phyloP scores from a whole-genome alignment of 2,797 vertebrate species.

The Melanotaenia trifasciata region DNA sequence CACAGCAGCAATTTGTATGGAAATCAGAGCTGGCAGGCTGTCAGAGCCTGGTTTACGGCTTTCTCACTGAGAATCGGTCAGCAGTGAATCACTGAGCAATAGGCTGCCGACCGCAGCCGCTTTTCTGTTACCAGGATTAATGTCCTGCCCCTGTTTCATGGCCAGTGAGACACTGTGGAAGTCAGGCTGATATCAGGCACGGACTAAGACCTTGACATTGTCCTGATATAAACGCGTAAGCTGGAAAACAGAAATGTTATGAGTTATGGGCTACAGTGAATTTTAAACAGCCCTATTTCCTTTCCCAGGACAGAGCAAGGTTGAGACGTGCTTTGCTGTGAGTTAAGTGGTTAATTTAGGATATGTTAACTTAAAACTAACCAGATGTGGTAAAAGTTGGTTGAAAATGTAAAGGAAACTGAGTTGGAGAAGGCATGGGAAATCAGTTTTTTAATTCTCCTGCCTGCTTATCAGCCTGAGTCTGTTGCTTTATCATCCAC shows the following conservation, averaged over 20 bases:
- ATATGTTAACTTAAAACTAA: slow-evolving; percentile 32
- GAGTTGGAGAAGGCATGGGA: slow-evolving; percentile 30
- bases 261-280: slow-evolving; percentile 59
- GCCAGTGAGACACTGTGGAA: slow-evolving; percentile 60
- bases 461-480: slow-evolving; percentile 61
- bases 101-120: slow-evolving; percentile 44
- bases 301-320: slow-evolving; percentile 59
- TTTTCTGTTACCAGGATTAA: slow-evolving; percentile 67
- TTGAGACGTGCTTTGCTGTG: slow-evolving; percentile 45
- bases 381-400: slow-evolving; percentile 39
- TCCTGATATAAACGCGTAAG: slow-evolving; percentile 71
- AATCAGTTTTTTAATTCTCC: slow-evolving; percentile 8
- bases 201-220: slow-evolving; percentile 68
- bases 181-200: slow-evolving; percentile 68
- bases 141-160: slow-evolving; percentile 67
- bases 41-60: slow-evolving; percentile 68
- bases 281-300: slow-evolving; percentile 63
- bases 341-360: slow-evolving; percentile 27
- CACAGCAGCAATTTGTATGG: slow-evolving; percentile 68
- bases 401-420: background rate
- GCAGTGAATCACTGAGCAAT: slow-evolving; percentile 69
- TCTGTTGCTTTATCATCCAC: slow-evolving; percentile 32
- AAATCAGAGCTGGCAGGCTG: slow-evolving; percentile 62
- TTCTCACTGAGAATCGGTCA: slow-evolving; percentile 55
- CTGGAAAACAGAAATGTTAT: slow-evolving; percentile 53